These are phyloP conservation scores for Eucriotettix oculatus DNA, from an alignment of 2,888 invertebrate genomes.

Conservation along the genomic window DNA sequence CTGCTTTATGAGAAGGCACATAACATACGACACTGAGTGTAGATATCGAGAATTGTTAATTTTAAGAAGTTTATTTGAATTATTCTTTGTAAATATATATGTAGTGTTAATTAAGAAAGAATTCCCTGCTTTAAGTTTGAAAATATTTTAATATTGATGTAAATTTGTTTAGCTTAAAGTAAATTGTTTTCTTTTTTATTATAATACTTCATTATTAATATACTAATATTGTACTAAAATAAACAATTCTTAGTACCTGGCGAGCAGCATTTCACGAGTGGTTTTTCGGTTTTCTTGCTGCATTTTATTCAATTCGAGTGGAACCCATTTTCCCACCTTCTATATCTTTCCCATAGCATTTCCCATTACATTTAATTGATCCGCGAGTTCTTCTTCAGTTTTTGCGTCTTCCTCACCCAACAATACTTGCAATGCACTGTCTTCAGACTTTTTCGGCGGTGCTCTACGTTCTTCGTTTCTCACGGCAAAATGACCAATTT, in stretches of 20 bases:
- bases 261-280: constrained; percentile 2
- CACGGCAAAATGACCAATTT: neutral
- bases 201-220: too few species aligned
- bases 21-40: too few species aligned
- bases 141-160: too few species aligned
- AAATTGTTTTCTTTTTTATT: too few species aligned
- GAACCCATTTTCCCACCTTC: neutral
- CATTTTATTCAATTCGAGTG: neutral
- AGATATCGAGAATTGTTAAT: too few species aligned
- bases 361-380: neutral
- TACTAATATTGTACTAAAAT: too few species aligned
- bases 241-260: constrained; percentile 2
- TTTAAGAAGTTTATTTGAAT: too few species aligned
- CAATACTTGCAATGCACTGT: constrained; percentile 1
- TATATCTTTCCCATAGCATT: neutral
- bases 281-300: neutral
- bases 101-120: too few species aligned
- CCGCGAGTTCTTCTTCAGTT: neutral
- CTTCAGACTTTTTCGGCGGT: neutral
- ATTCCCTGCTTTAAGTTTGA: too few species aligned
- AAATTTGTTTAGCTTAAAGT: too few species aligned
- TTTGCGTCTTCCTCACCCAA: constrained; percentile 3
- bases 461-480: constrained; percentile 1
- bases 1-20: too few species aligned
- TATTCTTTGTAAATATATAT: too few species aligned